Evolutionary conservation across 2,888 invertebrate genomes (phyloP).

Genomic region (Ditula angustiorana): DNA sequence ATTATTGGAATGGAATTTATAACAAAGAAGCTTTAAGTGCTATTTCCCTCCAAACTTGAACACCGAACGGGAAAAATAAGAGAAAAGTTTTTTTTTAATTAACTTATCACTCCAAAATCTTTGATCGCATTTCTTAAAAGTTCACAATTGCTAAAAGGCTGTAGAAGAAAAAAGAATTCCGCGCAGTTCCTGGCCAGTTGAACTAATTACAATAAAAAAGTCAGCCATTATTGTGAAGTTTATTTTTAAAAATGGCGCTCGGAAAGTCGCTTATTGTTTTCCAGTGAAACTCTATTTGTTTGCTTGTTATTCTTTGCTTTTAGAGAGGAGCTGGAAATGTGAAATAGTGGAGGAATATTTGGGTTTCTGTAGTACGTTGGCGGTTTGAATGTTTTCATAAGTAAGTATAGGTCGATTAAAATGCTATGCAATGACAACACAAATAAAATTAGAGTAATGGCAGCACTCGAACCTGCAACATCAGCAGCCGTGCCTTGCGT

Average conservation of each 20-base stretch:
- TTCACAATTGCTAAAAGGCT: conserved; percentile 17
- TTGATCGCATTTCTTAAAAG: conserved; percentile 14
- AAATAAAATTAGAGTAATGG: no score
- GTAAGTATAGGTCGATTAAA: neutral
- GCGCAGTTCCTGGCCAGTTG: conserved; percentile 7
- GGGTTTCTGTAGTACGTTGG: neutral
- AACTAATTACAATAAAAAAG: conserved; percentile 32
- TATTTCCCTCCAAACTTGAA: neutral
- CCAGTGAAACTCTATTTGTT: neutral
- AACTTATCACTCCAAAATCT: conserved; percentile 13
- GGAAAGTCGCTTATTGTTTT: conserved; percentile 4
- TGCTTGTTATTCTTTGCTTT: neutral
- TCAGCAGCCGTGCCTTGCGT: no score
- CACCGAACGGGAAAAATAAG: neutral
- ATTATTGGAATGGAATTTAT: neutral
- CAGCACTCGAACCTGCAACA: no score
- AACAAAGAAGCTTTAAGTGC: conserved; percentile 2
- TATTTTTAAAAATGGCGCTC: conserved; percentile 7
- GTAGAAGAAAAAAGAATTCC: conserved; percentile 17
- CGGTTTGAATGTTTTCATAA: neutral
- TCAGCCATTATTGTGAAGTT: conserved; percentile 2
- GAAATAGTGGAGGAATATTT: neutral
- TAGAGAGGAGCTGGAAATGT: neutral
- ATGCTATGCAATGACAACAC: neutral
- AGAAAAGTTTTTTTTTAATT: conserved; percentile 24